These are phyloP conservation scores for Auanema freiburgensis DNA, from an alignment of 2,888 invertebrate species.

Conservation along the genomic window DNA sequence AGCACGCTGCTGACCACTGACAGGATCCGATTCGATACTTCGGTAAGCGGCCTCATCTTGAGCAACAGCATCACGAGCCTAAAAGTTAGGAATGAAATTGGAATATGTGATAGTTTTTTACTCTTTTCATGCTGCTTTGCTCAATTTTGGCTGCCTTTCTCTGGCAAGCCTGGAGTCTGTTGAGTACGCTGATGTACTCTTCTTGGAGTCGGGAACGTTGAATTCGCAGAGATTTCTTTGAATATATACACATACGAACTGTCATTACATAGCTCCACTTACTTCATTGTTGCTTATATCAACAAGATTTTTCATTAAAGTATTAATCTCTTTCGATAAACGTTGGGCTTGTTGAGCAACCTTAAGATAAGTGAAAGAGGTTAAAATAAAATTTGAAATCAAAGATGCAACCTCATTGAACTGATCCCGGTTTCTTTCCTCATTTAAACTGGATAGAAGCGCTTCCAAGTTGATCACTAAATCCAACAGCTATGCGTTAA, in stretches of 20 bases:
- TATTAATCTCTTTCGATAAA: constrained; percentile 54
- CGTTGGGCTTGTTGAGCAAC: constrained; percentile 47
- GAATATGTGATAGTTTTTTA: background rate
- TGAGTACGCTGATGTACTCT: constrained; percentile 56
- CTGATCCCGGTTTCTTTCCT: constrained; percentile 34
- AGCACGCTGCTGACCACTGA: constrained; percentile 34
- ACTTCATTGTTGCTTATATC: constrained; percentile 33
- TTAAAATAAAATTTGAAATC: background rate
- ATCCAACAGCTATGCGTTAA: background rate
- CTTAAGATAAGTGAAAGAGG: constrained; percentile 16
- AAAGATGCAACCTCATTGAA: constrained; percentile 37
- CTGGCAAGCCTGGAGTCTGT: constrained; percentile 54
- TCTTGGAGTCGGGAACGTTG: constrained; percentile 58
- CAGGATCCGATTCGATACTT: constrained; percentile 3
- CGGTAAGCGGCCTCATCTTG: constrained; percentile 17
- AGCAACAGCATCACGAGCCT: constrained; percentile 30
- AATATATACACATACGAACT: no score
- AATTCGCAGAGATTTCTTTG: constrained; percentile 47
- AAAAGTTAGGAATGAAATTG: background rate
- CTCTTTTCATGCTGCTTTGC: constrained; percentile 30
- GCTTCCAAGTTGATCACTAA: constrained; percentile 34
- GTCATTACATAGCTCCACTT: no score
- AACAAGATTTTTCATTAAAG: constrained; percentile 52
- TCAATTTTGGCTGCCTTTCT: constrained; percentile 47
- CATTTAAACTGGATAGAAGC: constrained; percentile 27